A percentile compares a stretch with the other conserved stretches of the same genome.
phyloP scores from a whole-genome alignment of 2,113 vertebrate species.

The Tiliqua scincoides region DNA sequence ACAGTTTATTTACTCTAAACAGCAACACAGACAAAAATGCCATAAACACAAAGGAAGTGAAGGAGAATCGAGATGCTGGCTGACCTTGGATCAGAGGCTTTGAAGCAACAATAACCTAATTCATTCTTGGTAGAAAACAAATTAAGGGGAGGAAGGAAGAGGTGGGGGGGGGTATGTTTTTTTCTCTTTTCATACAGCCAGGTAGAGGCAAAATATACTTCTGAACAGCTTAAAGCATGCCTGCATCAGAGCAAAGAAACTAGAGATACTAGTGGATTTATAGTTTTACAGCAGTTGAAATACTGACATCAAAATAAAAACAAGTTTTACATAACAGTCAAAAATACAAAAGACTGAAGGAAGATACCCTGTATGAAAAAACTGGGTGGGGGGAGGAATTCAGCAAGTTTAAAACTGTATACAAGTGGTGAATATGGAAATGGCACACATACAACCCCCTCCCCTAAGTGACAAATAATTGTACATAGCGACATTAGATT shows the following conservation, averaged over 20 bases:
- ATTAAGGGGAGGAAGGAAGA: conserved; percentile 63
- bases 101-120: conserved; percentile 73
- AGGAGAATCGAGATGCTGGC: conserved; percentile 86
- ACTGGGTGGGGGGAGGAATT: conserved; percentile 81
- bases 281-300: conserved; percentile 96
- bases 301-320: conserved; percentile 98
- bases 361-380: conserved; percentile 92
- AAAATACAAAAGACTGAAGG: conserved; percentile 88
- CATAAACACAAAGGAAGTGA: conserved; percentile 93
- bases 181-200: conserved; percentile 75
- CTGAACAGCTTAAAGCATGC: conserved; percentile 82
- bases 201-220: conserved; percentile 76
- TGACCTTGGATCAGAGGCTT: conserved; percentile 82
- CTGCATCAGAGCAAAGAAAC: conserved; percentile 88
- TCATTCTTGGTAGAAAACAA: conserved; percentile 74
- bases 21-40: conserved; percentile 95
- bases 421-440: conserved; percentile 85
- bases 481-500: conserved; percentile 80
- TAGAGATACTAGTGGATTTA: conserved; percentile 90
- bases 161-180: conserved; percentile 66
- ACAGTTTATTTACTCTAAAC: conserved; percentile 99
- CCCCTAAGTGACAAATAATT: conserved; percentile 77
- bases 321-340: conserved; percentile 94
- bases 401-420: conserved; percentile 80
- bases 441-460: conserved; percentile 85